Base-by-base conservation (phyloP, 2,888 invertebrate genomes). In the Nemurella pictetii region DNA sequence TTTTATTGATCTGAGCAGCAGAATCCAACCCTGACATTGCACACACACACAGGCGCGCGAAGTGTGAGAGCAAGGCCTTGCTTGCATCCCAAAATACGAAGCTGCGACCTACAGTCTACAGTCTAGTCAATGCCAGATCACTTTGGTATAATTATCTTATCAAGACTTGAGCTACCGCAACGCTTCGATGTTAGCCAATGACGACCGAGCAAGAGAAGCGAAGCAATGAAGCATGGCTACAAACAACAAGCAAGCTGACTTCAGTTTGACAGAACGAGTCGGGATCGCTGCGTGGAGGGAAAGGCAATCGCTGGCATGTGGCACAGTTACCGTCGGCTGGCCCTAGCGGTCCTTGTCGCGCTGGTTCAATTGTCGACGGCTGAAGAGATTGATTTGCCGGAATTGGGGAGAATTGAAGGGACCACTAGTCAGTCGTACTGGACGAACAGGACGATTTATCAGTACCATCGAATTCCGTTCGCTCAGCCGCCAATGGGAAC, bases 401-500 rank as follows among this genome's bases (percentile, higher is more conserved):
- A 85, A 25, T 86, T 88, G 75, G 88, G 88, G 7, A 84, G 84
- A 7, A 78, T 88, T 27, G 74, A 80, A 20, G 88, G 89, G 2
- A 86, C 88, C n/a, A 75, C 86, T 12, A 87, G 87, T 36, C 28
- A 32, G n/a, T 86, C 88, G 0, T 86, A 86, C 25, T 88, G 88
- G 87, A 87, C 87, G 25, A 83, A 86, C 73, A 83, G 88, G n/a
- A 85, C 87, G 15, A 87, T 89, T 80, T 88, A 87, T 84, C 88
- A 88, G 86, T 89, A 88, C 85, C 87, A 87, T 73, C 88, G 88
- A 7, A 87, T 89, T 82, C 88, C 88, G 9, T 89, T 87, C 86
- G 89, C 88, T 25, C 80, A 87, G 81, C 87, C 89, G 20, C 89
- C 89, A 7, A 85, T 87, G 32, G 88, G 88, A 20, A 74, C 84